Percentiles rank a stretch among this genome's conserved stretches.
These are phyloP conservation scores for Enchytraeus crypticus DNA, from an alignment of 2,888 invertebrate genomes.

Conservation along the genomic window DNA sequence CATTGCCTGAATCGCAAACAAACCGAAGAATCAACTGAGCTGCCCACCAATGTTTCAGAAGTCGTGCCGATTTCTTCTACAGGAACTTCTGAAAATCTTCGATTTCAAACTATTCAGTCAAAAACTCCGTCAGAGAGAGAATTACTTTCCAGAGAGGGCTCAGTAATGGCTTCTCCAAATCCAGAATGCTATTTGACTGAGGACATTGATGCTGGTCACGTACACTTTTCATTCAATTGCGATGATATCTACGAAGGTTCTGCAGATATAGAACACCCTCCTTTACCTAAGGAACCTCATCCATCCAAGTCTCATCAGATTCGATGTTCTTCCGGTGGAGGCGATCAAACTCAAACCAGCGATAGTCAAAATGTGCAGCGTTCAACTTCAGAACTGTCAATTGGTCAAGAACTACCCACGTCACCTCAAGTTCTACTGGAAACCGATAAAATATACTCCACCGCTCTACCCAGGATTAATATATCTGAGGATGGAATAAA, in stretches of 20 bases:
- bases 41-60: too few relatives aligned
- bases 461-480: neutral
- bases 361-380: too few relatives aligned
- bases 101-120: too few relatives aligned
- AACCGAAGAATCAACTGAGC: too few relatives aligned
- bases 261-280: neutral
- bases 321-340: neutral
- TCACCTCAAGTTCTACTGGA: neutral
- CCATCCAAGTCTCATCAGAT: constrained; percentile 2
- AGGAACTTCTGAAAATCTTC: too few relatives aligned
- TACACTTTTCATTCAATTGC: neutral
- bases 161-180: too few relatives aligned
- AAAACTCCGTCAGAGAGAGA: too few relatives aligned
- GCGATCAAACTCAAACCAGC: neutral
- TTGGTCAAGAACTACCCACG: neutral
- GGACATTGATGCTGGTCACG: neutral
- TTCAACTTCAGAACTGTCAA: neutral
- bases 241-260: neutral
- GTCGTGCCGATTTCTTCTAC: too few relatives aligned
- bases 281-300: constrained; percentile 4
- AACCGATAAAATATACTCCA: neutral
- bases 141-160: too few relatives aligned
- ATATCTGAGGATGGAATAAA: too few relatives aligned
- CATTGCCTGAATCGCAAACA: too few relatives aligned
- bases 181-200: too few relatives aligned